A percentile compares a stretch with the other conserved stretches of the same genome.
Evolutionary conservation across 2,888 invertebrate species (phyloP).

Genomic region (Onthophagus sagittarius): DNA sequence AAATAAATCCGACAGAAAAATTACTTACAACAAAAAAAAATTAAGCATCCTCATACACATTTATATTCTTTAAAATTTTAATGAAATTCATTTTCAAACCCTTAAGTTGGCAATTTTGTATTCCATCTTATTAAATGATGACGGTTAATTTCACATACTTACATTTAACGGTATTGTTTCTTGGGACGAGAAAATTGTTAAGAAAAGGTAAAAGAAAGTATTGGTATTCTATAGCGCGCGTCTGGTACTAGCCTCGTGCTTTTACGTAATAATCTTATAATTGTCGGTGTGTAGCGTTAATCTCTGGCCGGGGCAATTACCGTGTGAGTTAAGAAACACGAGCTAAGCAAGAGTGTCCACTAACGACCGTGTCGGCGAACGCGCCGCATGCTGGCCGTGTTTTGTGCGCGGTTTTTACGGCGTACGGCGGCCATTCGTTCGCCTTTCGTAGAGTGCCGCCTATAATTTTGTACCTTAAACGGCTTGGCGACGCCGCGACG

Average conservation of each 20-base stretch:
- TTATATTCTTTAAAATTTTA: too few relatives aligned
- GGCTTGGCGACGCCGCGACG: neutral
- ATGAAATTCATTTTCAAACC: too few relatives aligned
- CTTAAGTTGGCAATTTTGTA: too few relatives aligned
- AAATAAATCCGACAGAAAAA: neutral
- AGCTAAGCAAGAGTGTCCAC: conserved; percentile 14
- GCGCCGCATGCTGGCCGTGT: neutral
- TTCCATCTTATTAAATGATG: too few relatives aligned
- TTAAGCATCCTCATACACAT: neutral
- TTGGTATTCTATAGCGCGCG: conserved; percentile 1
- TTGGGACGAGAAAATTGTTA: neutral
- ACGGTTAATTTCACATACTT: neutral
- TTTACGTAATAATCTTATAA: conserved; percentile 13
- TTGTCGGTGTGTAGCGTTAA: conserved; percentile 10
- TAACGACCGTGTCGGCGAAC: conserved; percentile 9
- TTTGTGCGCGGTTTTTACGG: conserved; percentile 9
- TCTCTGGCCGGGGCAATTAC: conserved; percentile 12
- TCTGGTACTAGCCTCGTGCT: neutral
- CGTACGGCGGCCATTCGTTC: conserved; percentile 8
- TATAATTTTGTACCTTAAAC: conserved; percentile 7
- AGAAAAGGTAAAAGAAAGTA: neutral
- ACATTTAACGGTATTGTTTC: neutral
- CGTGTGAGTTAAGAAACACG: conserved; percentile 9
- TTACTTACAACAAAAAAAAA: neutral
- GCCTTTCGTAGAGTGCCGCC: conserved; percentile 10